Evolutionary conservation across 2,888 invertebrate species (phyloP).

Genomic region (Diaprepes abbreviatus): DNA sequence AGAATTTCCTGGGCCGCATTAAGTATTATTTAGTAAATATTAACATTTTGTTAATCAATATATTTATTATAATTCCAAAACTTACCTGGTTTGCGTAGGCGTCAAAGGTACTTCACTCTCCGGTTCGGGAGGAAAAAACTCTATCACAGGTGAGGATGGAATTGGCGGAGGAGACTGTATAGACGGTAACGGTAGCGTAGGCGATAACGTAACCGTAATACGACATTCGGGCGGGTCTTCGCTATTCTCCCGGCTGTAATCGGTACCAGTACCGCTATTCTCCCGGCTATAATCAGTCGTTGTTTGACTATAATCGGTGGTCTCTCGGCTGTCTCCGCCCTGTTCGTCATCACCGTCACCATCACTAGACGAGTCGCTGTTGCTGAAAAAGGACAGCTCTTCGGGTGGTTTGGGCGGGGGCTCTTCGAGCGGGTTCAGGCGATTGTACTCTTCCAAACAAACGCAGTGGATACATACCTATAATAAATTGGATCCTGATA

Average conservation of each 20-base stretch:
- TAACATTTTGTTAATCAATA: too few relatives aligned
- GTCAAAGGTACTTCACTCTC: conserved; percentile 59
- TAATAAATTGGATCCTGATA: conserved; percentile 8
- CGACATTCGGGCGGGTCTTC: conserved; percentile 69
- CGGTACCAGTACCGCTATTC: conserved; percentile 34
- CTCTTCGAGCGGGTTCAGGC: conserved; percentile 68
- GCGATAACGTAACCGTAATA: conserved; percentile 75
- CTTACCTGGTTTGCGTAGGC: conserved; percentile 60
- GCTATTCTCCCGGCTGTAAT: conserved; percentile 44
- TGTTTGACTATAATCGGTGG: conserved; percentile 34
- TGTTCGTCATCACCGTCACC: conserved; percentile 44
- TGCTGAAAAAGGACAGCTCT: conserved; percentile 58
- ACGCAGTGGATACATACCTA: conserved; percentile 82
- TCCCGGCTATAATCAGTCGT: conserved; percentile 39
- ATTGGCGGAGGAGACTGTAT: conserved; percentile 58
- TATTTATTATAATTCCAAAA: too few relatives aligned
- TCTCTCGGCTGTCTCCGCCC: conserved; percentile 32
- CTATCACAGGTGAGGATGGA: conserved; percentile 71
- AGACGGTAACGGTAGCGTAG: conserved; percentile 66
- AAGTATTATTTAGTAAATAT: too few relatives aligned
- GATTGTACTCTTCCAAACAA: conserved; percentile 81
- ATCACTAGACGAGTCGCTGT: conserved; percentile 70
- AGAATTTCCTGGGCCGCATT: too few relatives aligned
- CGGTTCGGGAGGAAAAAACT: conserved; percentile 70
- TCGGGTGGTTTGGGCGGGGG: conserved; percentile 61